Base-by-base conservation (phyloP, 1,140 invertebrate genomes). In the Pseudoatta argentina region DNA sequence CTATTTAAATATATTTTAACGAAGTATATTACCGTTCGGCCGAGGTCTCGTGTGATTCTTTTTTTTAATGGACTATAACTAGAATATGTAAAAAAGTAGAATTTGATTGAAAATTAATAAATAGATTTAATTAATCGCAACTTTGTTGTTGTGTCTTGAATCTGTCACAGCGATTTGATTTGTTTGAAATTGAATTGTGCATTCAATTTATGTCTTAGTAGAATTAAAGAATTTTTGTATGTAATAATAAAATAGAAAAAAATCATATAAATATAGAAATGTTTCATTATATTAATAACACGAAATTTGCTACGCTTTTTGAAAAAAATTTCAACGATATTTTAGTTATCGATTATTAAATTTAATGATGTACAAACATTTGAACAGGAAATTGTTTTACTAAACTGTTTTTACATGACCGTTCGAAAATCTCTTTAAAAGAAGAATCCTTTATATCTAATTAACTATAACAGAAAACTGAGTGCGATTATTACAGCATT, bases 401-500 rank as follows among this genome's bases (percentile, higher is more conserved):
- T 10, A 4, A 55, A 12, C 30, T 63, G 12, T 51, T 16, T 44
- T 53, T 53, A 57, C 3, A 30, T 30, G 30, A 75, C 30, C 39
- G 12, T 61, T 81, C 8, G 48, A 81, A 81, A 44, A 30, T 34
- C 30, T 30, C 2, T 18, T 55, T 4, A 34, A 51, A 66, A 71
- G 4, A n/a, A 44, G 8, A 39, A 12, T 55, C 16, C 8, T 63
- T 69, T 55, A 55, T 55, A 55, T 21, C 8, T 55, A 55, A 53
- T 44, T 7, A 44, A 24, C 14, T 57, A 30, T 69, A 44, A 44
- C 21, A 16, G 21, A 69, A 2, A 48, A 16, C 21, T 21, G 12
- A 18, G 1, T 34, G 75, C 59, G 18, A 66, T 67, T 79, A 69
- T 81, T 69, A 39, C n/a, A 39, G 12, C 7, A 78, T 27, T 81